phyloP scores from a whole-genome alignment of 1,140 invertebrate species.

The Trichonephila clavipes region DNA sequence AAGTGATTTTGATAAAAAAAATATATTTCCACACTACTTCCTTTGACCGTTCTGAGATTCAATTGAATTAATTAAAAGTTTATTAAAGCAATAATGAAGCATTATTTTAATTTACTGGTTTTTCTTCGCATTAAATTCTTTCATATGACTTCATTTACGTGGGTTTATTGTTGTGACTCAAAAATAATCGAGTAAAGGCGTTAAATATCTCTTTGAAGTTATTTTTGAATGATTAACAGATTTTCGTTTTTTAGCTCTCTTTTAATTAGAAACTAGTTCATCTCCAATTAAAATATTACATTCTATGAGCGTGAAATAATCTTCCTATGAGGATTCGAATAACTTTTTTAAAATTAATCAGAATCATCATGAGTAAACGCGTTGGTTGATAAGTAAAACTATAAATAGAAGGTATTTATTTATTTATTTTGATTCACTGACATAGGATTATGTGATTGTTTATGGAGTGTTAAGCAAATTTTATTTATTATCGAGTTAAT shows the following conservation, averaged over 20 bases:
- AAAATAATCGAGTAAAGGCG: background rate
- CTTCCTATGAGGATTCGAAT: background rate
- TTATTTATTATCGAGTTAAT: background rate
- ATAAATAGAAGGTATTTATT: background rate
- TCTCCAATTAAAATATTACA: conserved; percentile 40
- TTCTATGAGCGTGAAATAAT: background rate
- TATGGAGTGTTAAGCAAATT: background rate
- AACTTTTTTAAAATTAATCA: conserved; percentile 1
- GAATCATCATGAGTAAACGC: conserved; percentile 13
- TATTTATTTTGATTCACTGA: conserved; percentile 2
- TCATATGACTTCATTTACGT: background rate
- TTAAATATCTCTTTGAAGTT: conserved; percentile 14
- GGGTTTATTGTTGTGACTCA: background rate
- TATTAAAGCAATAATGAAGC: background rate
- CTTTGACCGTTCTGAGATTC: background rate
- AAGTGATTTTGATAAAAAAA: background rate
- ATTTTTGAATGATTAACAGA: conserved; percentile 1
- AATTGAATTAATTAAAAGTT: conserved; percentile 3
- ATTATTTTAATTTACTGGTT: background rate
- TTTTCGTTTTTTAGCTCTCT: background rate
- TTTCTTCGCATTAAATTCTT: background rate
- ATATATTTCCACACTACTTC: background rate
- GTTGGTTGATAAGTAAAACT: background rate
- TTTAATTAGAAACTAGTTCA: background rate
- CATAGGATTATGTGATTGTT: background rate